Percentiles rank a stretch among this genome's conserved stretches.
These are phyloP conservation scores for Damaliscus lunatus DNA, from an alignment of 2,113 vertebrate species.

Conservation along the genomic window DNA sequence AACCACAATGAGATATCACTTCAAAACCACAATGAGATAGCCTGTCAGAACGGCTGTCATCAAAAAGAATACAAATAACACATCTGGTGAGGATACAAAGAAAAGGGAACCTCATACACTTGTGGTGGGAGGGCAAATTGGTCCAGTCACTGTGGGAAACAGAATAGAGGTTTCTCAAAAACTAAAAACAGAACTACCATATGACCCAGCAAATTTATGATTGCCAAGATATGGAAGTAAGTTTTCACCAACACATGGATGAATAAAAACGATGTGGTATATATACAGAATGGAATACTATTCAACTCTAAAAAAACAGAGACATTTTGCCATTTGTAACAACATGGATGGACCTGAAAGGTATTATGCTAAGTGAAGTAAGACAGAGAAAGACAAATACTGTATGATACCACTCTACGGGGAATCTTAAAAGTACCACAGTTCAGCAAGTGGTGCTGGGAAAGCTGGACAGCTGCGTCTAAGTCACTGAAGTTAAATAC, in stretches of 20 bases:
- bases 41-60: neutral
- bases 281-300: neutral
- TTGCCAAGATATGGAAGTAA: neutral
- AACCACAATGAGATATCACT: neutral
- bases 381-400: neutral
- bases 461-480: neutral
- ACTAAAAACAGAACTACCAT: neutral
- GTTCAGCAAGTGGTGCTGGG: neutral
- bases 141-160: neutral
- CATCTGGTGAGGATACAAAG: neutral
- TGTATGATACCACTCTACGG: neutral
- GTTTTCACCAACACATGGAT: neutral
- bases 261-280: neutral
- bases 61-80: neutral
- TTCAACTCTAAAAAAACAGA: neutral
- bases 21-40: neutral
- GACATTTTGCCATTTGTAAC: neutral
- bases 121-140: neutral
- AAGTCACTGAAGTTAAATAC: neutral
- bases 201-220: neutral
- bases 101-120: neutral
- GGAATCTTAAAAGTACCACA: neutral
- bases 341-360: neutral
- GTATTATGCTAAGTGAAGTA: neutral
- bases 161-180: neutral